These are phyloP conservation scores for Xylocampa areola DNA, from an alignment of 2,888 invertebrate genomes.

Conservation along the genomic window DNA sequence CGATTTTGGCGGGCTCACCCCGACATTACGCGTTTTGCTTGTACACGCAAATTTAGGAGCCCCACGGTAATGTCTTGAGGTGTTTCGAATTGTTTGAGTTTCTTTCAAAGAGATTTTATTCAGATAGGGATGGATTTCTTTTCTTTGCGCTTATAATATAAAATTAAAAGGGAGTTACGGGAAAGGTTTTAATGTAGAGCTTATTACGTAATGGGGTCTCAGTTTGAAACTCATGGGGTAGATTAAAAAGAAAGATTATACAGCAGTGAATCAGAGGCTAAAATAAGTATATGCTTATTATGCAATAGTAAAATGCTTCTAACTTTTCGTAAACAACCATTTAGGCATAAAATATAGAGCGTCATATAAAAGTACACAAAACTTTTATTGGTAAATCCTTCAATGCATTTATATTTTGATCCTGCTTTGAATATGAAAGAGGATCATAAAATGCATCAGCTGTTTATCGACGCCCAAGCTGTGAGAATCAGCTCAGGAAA, in stretches of 20 bases:
- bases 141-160: constrained; percentile 46
- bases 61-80: constrained; percentile 70
- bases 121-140: constrained; percentile 58
- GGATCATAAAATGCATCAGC: constrained; percentile 48
- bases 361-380: constrained; percentile 29
- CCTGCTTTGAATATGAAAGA: constrained; percentile 41
- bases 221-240: constrained; percentile 25
- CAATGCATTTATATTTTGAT: constrained; percentile 29
- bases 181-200: constrained; percentile 36
- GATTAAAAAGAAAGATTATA: constrained; percentile 31
- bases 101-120: constrained; percentile 61
- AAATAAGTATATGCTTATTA: neutral
- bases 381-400: constrained; percentile 39
- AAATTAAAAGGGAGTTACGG: constrained; percentile 40
- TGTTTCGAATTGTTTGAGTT: constrained; percentile 72
- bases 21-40: constrained; percentile 76
- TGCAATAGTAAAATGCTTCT: neutral
- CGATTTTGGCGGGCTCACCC: constrained; percentile 81
- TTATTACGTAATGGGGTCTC: constrained; percentile 45
- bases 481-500: constrained; percentile 35
- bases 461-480: constrained; percentile 43
- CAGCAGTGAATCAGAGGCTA: constrained; percentile 1
- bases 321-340: neutral
- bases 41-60: constrained; percentile 77
- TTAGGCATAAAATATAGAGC: constrained; percentile 24